Evolutionary conservation across 2,888 invertebrate species (phyloP), one percentile per base, ranked within the genome.

Genomic region (Aspidiotus rigidus): DNA sequence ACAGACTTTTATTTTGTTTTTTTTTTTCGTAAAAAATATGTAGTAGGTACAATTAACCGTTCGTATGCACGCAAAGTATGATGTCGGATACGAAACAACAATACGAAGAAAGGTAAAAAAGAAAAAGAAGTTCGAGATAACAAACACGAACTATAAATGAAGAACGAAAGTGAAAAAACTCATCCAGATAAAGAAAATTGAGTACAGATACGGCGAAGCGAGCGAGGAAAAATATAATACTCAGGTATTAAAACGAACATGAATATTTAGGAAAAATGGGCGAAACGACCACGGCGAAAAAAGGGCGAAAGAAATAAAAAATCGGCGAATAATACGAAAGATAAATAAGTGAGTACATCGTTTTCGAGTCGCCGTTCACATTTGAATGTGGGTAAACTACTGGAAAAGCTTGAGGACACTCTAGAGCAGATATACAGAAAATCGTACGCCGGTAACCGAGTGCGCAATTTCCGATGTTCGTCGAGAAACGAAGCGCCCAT

Each of bases 331-430:
- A 49, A n/a, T 13, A 49, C 49, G 28, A 28, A 28, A 28, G 28
- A 28, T 28, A 49, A 49, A 49, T 11, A 49, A 49, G n/a, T n/a
- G 49, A 11, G 49, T 28, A 28, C 11, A n/a, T 49, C 49, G 49
- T n/a, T 49, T n/a, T n/a, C 49, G 49, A 49, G 49, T 49, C 49
- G 49, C 49, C 49, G 49, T 49, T 49, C n/a, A 49, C 49, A 49
- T 49, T n/a, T 49, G 49, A 49, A 49, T 49, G 49, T 49, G 49
- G 28, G 49, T 49, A 49, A 49, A n/a, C 49, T n/a, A 49, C 49
- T 49, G 49, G 49, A 49, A 49, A 49, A 49, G 49, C 11, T n/a
- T 49, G 49, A 49, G 49, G 49, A 49, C 49, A 49, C 11, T 49
- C 49, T 49, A 49, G 28, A 28, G 49, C n/a, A 49, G 49, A 49